A percentile compares a stretch with the other conserved stretches of the same genome.
phyloP scores from a whole-genome alignment of 2,797 vertebrate genomes.

The Coluber constrictor region DNA sequence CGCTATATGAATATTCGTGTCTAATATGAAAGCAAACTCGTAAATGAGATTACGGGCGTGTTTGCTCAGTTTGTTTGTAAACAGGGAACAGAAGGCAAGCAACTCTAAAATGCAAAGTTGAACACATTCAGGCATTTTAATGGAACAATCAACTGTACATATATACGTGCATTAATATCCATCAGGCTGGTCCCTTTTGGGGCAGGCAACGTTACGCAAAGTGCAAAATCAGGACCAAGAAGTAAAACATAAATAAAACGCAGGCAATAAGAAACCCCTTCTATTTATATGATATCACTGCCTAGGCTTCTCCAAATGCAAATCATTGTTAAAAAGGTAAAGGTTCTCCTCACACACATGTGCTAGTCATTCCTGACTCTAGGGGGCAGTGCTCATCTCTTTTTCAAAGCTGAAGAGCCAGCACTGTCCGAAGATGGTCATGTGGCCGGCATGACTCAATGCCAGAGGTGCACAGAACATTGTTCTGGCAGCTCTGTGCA shows the following conservation, averaged over 20 bases:
- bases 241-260: not conserved
- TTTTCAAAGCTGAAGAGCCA: too few relatives aligned
- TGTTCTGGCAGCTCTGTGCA: too few relatives aligned
- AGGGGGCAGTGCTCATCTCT: too few relatives aligned
- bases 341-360: too few relatives aligned
- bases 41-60: slow-evolving; percentile 26
- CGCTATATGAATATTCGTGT: slow-evolving; percentile 46
- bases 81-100: slow-evolving; percentile 16
- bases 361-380: too few relatives aligned
- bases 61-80: slow-evolving; percentile 30
- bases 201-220: not conserved
- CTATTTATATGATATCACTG: not conserved
- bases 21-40: slow-evolving; percentile 39
- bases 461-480: too few relatives aligned
- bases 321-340: not conserved
- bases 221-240: not conserved
- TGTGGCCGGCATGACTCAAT: too few relatives aligned
- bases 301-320: not conserved
- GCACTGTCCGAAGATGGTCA: too few relatives aligned
- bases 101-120: not conserved
- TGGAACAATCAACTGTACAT: not conserved
- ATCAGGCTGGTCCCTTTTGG: not conserved
- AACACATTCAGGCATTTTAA: not conserved
- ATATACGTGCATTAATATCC: not conserved
- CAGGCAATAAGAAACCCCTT: not conserved